Percentiles rank a stretch among this genome's conserved stretches.
phyloP scores from a whole-genome alignment of 2,113 vertebrate species.

The Electrona antarctica region DNA sequence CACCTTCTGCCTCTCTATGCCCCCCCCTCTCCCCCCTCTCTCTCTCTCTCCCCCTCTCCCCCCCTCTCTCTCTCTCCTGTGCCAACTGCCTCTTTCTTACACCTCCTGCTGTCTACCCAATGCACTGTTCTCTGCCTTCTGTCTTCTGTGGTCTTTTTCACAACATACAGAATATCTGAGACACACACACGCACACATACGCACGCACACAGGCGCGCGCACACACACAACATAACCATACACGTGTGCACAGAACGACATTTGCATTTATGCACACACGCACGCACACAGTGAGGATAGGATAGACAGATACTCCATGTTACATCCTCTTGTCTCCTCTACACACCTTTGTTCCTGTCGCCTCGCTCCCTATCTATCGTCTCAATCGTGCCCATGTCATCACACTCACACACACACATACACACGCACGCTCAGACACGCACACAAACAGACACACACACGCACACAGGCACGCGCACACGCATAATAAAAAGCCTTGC shows the following conservation, averaged over 20 bases:
- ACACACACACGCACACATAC: conserved; percentile 2
- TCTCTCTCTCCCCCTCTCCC: conserved; percentile 36
- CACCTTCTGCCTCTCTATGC: conserved; percentile 27
- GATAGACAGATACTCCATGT: conserved; percentile 48
- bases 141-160: conserved; percentile 33
- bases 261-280: background rate
- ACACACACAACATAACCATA: background rate
- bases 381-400: conserved; percentile 25
- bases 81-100: conserved; percentile 20
- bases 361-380: background rate
- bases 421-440: background rate
- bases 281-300: no score
- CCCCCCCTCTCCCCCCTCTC: conserved; percentile 32
- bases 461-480: background rate
- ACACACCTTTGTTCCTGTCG: conserved; percentile 18
- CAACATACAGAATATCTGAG: conserved; percentile 13
- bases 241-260: background rate
- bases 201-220: conserved; percentile 27
- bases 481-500: background rate
- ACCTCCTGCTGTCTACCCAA: conserved; percentile 3
- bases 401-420: conserved; percentile 19
- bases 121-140: conserved; percentile 22
- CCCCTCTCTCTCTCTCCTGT: conserved; percentile 30
- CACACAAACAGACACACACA: background rate
- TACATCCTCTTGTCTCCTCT: conserved; percentile 29